Conservation (phyloP, 1,140 invertebrate species). For the Cryptotermes secundus region DNA sequence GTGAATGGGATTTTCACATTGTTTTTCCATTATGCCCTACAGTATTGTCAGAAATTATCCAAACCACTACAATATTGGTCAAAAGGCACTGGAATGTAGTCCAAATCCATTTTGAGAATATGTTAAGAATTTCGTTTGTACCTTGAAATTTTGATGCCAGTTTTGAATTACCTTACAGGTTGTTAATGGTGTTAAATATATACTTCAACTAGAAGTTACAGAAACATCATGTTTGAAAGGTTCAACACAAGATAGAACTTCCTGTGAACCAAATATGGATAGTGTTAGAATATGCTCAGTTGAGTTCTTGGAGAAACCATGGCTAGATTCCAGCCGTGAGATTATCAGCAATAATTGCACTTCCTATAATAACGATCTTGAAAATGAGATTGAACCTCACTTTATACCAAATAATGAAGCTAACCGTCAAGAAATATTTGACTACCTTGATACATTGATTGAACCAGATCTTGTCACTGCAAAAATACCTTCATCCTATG, state of each 20-base stretch:
- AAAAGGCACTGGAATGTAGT: too few relatives aligned
- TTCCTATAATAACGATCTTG: constrained; percentile 37
- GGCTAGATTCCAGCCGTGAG: constrained; percentile 41
- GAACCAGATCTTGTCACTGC: not conserved
- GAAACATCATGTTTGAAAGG: constrained; percentile 30
- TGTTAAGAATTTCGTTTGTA: too few relatives aligned
- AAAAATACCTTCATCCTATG: not conserved
- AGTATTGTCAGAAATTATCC: too few relatives aligned
- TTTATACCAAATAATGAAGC: not conserved
- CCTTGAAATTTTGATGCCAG: too few relatives aligned
- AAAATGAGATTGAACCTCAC: constrained; percentile 38
- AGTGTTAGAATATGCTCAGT: constrained; percentile 40
- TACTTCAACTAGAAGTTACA: constrained; percentile 28
- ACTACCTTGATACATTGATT: constrained; percentile 25
- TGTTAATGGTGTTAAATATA: constrained; percentile 34
- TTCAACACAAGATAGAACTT: not conserved
- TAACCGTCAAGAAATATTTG: constrained; percentile 18
- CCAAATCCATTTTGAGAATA: too few relatives aligned
- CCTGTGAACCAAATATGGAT: constrained; percentile 1
- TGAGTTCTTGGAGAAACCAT: constrained; percentile 46
- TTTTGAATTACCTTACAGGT: constrained; percentile 14
- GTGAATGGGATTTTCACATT: too few relatives aligned
- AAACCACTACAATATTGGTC: too few relatives aligned
- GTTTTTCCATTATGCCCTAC: too few relatives aligned
- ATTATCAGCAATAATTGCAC: constrained; percentile 49